phyloP scores from a whole-genome alignment of 1,140 invertebrate genomes.

The Dendrolimus kikuchii region DNA sequence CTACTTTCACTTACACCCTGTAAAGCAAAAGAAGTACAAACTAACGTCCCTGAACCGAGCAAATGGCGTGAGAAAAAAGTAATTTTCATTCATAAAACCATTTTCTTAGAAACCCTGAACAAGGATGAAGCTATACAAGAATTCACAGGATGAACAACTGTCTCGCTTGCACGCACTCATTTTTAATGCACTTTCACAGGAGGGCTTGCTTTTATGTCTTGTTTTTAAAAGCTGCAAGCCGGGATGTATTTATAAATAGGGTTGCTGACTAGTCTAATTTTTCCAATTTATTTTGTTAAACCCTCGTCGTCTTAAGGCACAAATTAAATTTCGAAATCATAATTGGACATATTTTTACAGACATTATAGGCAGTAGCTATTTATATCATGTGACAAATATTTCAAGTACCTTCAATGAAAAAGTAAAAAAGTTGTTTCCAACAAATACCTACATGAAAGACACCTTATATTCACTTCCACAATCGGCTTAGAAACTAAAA shows the following conservation, averaged over 20 bases:
- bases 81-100: slow-evolving; percentile 67
- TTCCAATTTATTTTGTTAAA: too few species aligned
- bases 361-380: too few species aligned
- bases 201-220: slow-evolving; percentile 46
- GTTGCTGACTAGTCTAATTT: too few species aligned
- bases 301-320: too few species aligned
- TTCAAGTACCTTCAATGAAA: too few species aligned
- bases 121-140: slow-evolving; percentile 20
- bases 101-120: slow-evolving; percentile 44
- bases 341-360: too few species aligned
- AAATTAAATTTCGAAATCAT: too few species aligned
- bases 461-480: too few species aligned
- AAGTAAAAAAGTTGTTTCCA: too few species aligned
- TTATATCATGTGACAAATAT: too few species aligned
- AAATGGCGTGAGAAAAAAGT: slow-evolving; percentile 62
- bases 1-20: slow-evolving; percentile 46
- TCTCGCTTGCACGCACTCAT: slow-evolving; percentile 43
- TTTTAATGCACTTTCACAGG: slow-evolving; percentile 66
- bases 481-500: too few species aligned
- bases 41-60: slow-evolving; percentile 43
- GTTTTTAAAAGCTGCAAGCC: slow-evolving; percentile 44
- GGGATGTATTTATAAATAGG: slow-evolving; percentile 35
- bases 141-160: slow-evolving; percentile 14
- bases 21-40: slow-evolving; percentile 32
- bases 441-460: too few species aligned